Percentiles rank a stretch among this genome's conserved stretches.
These are phyloP conservation scores for Drosophila subsilvestris DNA, from an alignment of 2,888 invertebrate species.

Conservation along the genomic window DNA sequence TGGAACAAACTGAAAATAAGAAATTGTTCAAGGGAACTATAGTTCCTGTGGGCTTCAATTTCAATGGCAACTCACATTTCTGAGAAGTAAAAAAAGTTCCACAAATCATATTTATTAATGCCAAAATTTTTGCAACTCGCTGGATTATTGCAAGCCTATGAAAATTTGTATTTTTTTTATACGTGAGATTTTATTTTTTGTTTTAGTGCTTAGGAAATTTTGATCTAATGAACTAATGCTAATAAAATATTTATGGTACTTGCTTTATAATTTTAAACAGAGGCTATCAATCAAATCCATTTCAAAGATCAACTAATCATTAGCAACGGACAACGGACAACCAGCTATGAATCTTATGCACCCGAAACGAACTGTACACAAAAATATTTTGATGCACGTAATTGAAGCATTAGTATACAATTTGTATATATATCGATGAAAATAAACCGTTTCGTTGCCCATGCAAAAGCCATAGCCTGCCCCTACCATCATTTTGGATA, in stretches of 20 bases:
- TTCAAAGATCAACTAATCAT: no score
- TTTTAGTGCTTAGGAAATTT: no score
- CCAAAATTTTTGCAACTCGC: not conserved
- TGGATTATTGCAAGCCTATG: no score
- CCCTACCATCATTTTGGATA: not conserved
- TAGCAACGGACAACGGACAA: no score
- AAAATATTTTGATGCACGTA: not conserved
- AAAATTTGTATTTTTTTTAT: no score
- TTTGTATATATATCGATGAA: constrained; percentile 4
- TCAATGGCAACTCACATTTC: not conserved
- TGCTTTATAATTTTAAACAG: no score
- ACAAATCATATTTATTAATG: not conserved
- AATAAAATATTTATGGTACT: no score
- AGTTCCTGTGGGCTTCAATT: not conserved
- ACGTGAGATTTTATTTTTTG: no score
- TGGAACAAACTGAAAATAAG: not conserved
- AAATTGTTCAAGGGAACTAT: not conserved
- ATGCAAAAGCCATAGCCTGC: constrained; percentile 4
- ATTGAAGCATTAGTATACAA: constrained; percentile 15
- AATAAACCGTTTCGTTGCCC: not conserved
- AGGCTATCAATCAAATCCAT: no score
- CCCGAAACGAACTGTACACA: not conserved
- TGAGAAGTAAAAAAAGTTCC: not conserved
- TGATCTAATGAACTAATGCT: no score
- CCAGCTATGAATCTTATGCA: no score